These are phyloP conservation scores for Drosophila pruinosa DNA, from an alignment of 1,140 invertebrate genomes.

Conservation along the genomic window DNA sequence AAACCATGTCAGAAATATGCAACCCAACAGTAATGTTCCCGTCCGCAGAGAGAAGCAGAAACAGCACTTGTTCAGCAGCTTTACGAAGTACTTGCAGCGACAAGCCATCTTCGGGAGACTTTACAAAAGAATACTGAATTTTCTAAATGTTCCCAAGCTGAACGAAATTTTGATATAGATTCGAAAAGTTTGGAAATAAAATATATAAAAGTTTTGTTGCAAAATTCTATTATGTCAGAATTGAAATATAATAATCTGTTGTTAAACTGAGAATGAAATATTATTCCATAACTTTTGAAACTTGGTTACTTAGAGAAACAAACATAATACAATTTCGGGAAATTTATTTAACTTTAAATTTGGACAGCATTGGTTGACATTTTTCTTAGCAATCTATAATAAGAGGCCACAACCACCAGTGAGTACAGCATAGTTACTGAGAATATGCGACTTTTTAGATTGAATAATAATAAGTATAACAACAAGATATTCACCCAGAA, in stretches of 20 bases:
- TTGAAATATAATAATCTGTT: neutral
- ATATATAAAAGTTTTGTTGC: neutral
- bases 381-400: neutral
- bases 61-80: conserved; percentile 47
- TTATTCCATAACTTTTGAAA: neutral
- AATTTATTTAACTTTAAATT: neutral
- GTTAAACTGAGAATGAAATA: neutral
- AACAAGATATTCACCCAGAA: conserved; percentile 16
- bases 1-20: conserved; percentile 65
- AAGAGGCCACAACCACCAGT: conserved; percentile 24
- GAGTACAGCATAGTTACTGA: conserved; percentile 29
- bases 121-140: neutral
- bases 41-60: conserved; percentile 39
- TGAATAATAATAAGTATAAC: neutral
- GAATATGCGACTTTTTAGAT: neutral
- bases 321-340: neutral
- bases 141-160: neutral
- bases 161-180: neutral
- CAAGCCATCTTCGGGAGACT: conserved; percentile 46
- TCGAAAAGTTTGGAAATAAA: neutral
- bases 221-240: neutral
- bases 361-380: neutral
- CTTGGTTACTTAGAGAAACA: neutral
- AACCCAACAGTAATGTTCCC: conserved; percentile 50
- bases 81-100: conserved; percentile 44